phyloP scores from a whole-genome alignment of 2,888 invertebrate genomes.

The Andrena minutula region DNA sequence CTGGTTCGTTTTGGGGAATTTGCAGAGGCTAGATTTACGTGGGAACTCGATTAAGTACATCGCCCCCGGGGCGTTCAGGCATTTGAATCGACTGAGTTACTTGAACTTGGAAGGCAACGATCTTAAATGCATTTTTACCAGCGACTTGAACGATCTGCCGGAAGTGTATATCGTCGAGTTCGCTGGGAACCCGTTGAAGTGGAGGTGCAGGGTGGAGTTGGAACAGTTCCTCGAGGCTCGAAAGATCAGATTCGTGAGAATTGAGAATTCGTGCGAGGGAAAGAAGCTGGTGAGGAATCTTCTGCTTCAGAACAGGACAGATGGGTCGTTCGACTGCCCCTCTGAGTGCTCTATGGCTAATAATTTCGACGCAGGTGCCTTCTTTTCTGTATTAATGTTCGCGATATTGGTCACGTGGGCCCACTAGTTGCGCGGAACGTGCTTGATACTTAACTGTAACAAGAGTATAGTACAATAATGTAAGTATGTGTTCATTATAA shows the following conservation, averaged over 20 bases:
- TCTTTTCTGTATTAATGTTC: background rate
- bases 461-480: slow-evolving; percentile 38
- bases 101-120: slow-evolving; percentile 77
- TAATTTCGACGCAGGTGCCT: background rate
- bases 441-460: slow-evolving; percentile 37
- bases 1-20: slow-evolving; percentile 69
- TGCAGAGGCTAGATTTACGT: slow-evolving; percentile 72
- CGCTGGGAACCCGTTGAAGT: slow-evolving; percentile 76
- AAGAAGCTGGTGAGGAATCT: slow-evolving; percentile 66
- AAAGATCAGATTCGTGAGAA: slow-evolving; percentile 60
- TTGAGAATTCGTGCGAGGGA: slow-evolving; percentile 71
- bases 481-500: slow-evolving; percentile 43
- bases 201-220: slow-evolving; percentile 77
- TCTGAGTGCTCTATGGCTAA: slow-evolving; percentile 45
- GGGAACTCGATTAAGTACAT: slow-evolving; percentile 75
- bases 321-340: slow-evolving; percentile 56
- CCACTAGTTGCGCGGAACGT: background rate
- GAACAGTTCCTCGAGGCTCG: slow-evolving; percentile 74
- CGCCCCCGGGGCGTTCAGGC: slow-evolving; percentile 70
- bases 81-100: slow-evolving; percentile 67
- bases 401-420: background rate
- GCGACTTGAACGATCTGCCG: slow-evolving; percentile 72
- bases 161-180: slow-evolving; percentile 72
- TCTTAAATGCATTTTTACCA: slow-evolving; percentile 76
- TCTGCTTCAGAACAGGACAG: slow-evolving; percentile 58